Conservation (phyloP, 2,888 invertebrate genomes). For the Troilus luridus region DNA sequence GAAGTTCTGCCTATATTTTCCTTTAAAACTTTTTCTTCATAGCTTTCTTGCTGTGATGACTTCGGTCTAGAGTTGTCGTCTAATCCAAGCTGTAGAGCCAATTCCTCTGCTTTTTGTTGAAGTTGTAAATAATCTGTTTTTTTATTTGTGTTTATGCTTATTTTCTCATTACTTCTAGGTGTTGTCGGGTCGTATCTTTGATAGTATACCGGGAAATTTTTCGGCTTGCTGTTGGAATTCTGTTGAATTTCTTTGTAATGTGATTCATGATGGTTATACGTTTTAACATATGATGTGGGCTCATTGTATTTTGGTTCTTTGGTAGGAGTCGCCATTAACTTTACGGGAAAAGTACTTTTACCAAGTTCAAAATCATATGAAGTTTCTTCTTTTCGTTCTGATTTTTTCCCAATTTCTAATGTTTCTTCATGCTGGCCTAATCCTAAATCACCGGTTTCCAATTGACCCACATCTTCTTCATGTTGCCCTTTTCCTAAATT, state of each 20-base stretch:
- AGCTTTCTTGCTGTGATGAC: constrained; percentile 1
- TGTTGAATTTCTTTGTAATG: constrained; percentile 61
- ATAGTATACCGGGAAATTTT: constrained; percentile 3
- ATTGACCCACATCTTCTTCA: neutral
- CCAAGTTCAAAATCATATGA: neutral
- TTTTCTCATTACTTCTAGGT: constrained; percentile 29
- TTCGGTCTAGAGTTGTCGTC: constrained; percentile 57
- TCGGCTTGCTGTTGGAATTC: constrained; percentile 18
- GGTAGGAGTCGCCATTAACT: constrained; percentile 51
- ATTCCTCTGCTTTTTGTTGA: constrained; percentile 62
- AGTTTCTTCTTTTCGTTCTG: constrained; percentile 54
- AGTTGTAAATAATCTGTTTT: constrained; percentile 45
- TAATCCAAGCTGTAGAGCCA: constrained; percentile 66
- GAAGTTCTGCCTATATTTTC: constrained; percentile 61
- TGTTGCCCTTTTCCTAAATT: constrained; percentile 29
- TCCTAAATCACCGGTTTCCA: too few species aligned
- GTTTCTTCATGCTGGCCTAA: neutral
- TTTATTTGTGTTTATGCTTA: constrained; percentile 32
- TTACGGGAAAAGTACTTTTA: constrained; percentile 23
- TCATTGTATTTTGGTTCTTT: neutral
- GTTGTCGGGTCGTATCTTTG: neutral
- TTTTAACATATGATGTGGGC: constrained; percentile 2
- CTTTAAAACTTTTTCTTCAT: constrained; percentile 42
- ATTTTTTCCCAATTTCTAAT: neutral
- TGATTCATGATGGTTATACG: constrained; percentile 55